phyloP scores from a whole-genome alignment of 2,888 invertebrate species.

The Pseudococcus viburni region DNA sequence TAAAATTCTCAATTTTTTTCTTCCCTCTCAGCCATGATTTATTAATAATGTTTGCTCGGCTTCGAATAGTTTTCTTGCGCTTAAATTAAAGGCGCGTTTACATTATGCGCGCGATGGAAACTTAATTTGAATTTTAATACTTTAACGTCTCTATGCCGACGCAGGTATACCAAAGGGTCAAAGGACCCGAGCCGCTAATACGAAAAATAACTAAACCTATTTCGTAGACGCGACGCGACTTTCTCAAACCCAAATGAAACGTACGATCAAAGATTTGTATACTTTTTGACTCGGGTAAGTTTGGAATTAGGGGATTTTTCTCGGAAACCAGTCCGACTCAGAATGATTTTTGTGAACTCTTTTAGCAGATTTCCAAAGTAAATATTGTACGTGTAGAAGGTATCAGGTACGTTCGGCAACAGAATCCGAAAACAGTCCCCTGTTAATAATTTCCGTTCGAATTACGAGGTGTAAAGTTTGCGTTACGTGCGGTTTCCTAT shows the following conservation, averaged over 20 bases:
- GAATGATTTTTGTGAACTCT: neutral
- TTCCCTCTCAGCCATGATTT: conserved; percentile 30
- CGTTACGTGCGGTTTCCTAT: neutral
- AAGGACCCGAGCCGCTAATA: conserved; percentile 11
- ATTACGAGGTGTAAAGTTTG: neutral
- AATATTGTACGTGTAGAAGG: neutral
- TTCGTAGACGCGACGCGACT: neutral
- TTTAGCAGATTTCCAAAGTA: neutral
- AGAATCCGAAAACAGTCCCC: neutral
- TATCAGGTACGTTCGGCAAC: neutral
- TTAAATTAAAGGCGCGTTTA: conserved; percentile 53
- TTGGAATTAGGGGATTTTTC: neutral
- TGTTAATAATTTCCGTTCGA: neutral
- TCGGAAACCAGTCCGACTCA: neutral
- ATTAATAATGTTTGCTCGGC: conserved; percentile 49
- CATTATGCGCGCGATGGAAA: conserved; percentile 31
- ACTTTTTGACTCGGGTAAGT: neutral
- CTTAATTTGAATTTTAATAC: conserved; percentile 49
- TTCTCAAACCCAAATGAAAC: neutral
- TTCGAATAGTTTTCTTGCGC: conserved; percentile 49
- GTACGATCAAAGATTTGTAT: neutral
- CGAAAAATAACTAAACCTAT: neutral
- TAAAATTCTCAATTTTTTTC: conserved; percentile 50
- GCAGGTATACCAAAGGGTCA: conserved; percentile 11
- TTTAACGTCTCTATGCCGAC: conserved; percentile 29